Conservation (phyloP, 1,140 invertebrate species). For the Drosophila tristis region DNA sequence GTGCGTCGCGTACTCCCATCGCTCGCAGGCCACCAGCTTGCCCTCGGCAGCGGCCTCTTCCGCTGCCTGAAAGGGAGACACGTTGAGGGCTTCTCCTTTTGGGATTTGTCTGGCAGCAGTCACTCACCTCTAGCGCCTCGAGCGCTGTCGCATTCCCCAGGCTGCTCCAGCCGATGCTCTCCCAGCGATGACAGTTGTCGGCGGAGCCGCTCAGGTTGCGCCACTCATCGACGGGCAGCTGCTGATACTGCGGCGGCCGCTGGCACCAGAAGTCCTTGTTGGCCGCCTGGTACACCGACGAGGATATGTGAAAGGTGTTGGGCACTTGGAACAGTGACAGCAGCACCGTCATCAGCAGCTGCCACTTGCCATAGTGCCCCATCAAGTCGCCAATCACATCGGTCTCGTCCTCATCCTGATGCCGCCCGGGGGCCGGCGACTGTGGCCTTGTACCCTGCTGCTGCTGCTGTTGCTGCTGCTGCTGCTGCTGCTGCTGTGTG, state of each 20-base stretch:
- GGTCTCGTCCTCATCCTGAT: conserved; percentile 85
- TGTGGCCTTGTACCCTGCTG: conserved; percentile 29
- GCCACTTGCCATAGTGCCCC: conserved; percentile 91
- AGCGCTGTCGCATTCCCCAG: conserved; percentile 49
- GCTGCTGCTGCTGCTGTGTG: conserved; percentile 34
- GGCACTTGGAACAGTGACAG: conserved; percentile 90
- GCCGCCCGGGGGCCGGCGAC: conserved; percentile 45
- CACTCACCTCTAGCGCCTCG: conserved; percentile 36
- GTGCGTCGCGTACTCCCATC: conserved; percentile 88
- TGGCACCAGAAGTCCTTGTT: conserved; percentile 88
- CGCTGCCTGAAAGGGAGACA: conserved; percentile 27
- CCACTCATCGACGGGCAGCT: conserved; percentile 86
- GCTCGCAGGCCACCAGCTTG: conserved; percentile 85
- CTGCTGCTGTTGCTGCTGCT: neutral
- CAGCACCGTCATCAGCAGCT: conserved; percentile 88
- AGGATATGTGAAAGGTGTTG: conserved; percentile 91
- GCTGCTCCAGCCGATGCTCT: conserved; percentile 70
- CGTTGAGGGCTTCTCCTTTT: neutral
- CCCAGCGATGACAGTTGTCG: conserved; percentile 84
- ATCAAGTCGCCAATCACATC: conserved; percentile 89
- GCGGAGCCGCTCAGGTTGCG: conserved; percentile 86
- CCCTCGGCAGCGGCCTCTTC: conserved; percentile 21
- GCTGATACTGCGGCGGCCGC: conserved; percentile 85
- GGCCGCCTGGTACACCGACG: conserved; percentile 87
- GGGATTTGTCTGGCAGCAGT: neutral